These are phyloP conservation scores for Slavum lentiscoides DNA, from an alignment of 2,888 invertebrate species.

Conservation along the genomic window DNA sequence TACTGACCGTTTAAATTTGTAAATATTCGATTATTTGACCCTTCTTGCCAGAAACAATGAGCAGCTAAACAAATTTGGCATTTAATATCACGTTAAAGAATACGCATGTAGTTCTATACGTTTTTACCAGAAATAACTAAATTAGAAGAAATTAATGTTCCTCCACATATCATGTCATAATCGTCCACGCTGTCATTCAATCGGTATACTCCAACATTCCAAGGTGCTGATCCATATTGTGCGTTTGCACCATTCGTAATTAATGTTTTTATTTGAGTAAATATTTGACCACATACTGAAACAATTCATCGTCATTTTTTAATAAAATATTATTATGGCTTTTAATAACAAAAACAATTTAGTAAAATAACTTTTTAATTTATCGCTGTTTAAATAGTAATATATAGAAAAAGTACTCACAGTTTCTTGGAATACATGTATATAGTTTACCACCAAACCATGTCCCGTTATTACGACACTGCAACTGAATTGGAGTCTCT, in stretches of 20 bases:
- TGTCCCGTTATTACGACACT: constrained; percentile 54
- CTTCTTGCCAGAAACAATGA: constrained; percentile 45
- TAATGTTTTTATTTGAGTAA: constrained; percentile 56
- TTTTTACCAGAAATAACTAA: constrained; percentile 51
- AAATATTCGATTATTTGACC: neutral
- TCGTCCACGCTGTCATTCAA: neutral
- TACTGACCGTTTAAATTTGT: neutral
- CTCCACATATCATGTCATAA: constrained; percentile 52
- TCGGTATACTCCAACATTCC: constrained; percentile 47
- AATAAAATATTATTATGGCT: neutral
- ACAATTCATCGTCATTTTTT: neutral
- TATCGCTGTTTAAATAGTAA: neutral
- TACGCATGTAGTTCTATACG: neutral
- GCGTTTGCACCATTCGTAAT: constrained; percentile 58
- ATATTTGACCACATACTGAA: constrained; percentile 56
- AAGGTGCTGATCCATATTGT: constrained; percentile 58
- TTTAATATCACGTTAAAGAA: neutral
- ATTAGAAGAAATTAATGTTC: constrained; percentile 44
- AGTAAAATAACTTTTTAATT: no score
- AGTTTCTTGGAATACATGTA: constrained; percentile 55
- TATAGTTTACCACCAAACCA: constrained; percentile 55
- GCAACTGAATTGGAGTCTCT: constrained; percentile 36
- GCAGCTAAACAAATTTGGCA: constrained; percentile 38
- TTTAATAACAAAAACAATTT: neutral
- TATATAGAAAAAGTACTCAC: neutral